Percentiles rank a stretch among this genome's conserved stretches.
Evolutionary conservation across 2,797 vertebrate genomes (phyloP).

Genomic region (Dicrostonyx torquatus): DNA sequence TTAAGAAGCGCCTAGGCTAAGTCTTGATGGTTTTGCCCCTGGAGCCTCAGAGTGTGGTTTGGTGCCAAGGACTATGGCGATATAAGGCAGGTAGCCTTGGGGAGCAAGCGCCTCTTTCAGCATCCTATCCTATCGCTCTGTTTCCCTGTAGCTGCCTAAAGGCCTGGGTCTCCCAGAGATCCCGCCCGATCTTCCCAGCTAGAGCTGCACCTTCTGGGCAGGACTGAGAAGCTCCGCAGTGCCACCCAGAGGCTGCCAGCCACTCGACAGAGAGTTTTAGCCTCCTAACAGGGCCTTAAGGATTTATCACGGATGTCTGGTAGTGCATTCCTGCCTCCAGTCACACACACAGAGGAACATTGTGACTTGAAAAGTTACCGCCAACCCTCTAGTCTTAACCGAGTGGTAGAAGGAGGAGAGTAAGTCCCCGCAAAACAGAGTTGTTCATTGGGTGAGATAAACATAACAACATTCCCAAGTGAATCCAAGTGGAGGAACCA

Average conservation of each 20-base stretch:
- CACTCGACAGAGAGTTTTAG: background rate
- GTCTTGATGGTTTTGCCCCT: background rate
- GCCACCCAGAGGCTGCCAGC: constrained; percentile 68
- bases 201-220: background rate
- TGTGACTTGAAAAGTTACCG: background rate
- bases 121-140: background rate
- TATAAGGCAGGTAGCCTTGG: background rate
- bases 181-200: background rate
- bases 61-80: background rate
- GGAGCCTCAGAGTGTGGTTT: background rate
- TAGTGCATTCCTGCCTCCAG: background rate
- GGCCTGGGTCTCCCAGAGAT: background rate
- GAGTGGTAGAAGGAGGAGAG: constrained; percentile 1
- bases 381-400: background rate
- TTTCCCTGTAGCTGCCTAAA: background rate
- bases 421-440: background rate
- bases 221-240: constrained; percentile 54
- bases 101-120: background rate
- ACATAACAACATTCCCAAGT: background rate
- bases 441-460: background rate
- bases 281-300: background rate
- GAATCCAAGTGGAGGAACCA: background rate
- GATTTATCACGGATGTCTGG: background rate
- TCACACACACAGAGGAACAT: background rate
- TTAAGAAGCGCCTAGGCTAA: background rate